Evolutionary conservation across 1,140 invertebrate species (phyloP), one percentile per base, ranked within the genome.

Genomic region (Brachionus sp.): DNA sequence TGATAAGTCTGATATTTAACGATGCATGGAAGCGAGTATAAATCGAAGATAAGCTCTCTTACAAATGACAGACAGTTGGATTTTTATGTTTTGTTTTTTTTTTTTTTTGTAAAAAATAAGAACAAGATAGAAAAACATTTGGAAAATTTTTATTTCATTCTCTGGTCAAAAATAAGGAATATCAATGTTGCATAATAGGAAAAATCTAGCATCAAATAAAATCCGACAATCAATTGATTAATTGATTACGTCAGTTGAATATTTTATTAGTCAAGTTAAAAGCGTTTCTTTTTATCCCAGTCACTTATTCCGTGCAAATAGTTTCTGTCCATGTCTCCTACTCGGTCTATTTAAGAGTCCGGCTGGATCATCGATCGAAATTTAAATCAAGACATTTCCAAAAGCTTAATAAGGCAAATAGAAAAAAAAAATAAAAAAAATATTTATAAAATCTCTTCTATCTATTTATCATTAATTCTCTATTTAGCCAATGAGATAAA

Each of bases 1-100:
- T 70, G 66, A 70, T 70, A 70, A 42, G 66, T 70, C 66, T 70
- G 66, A 70, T 70, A 70, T 70, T 70, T 70, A 70, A 70, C 66
- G 66, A 70, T 70, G 66, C 66, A 39, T 70, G 33, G 19, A 64
- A 70, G 35, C 33, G 66, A n/a, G 16, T 70, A 70, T 39, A 66
- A 66, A 70, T 16, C 12, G 35, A 37, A 70, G 66, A 39, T 33
- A 66, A 37, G 10, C 3, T 13, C 16, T 39, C 16, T 7, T n/a
- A 39, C 19, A 39, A 70, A 70, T 16, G 33, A 39, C 16, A 19
- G 37, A 70, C 66, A 70, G 66, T 70, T 70, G 66, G 7, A 3
- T 57, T 57, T 57, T 23, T 23, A n/a, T n/a, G n/a, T 57, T 16
- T 19, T 57, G 10, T 3, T 13, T 16, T n/a, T 57, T 19, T 57